These are phyloP conservation scores for Frankliniella intonsa DNA, from an alignment of 2,888 invertebrate species.

Conservation along the genomic window DNA sequence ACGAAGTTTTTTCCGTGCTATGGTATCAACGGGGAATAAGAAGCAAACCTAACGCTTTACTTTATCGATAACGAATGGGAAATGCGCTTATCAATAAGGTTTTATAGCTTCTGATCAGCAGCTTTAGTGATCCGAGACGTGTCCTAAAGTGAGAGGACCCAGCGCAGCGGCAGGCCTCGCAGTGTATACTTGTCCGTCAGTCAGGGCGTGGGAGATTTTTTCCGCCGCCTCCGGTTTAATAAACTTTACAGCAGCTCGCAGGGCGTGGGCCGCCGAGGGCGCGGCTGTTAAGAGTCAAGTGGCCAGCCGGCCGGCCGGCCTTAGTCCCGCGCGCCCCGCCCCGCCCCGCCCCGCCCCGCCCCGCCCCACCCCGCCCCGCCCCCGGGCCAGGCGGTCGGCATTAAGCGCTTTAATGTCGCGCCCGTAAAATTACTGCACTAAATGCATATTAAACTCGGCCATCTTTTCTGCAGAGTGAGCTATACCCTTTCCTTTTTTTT, in stretches of 20 bases:
- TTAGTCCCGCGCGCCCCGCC: neutral
- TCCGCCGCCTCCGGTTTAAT: neutral
- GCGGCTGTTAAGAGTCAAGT: neutral
- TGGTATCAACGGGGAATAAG: too few relatives aligned
- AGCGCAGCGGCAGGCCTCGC: too few relatives aligned
- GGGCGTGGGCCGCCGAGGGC: neutral
- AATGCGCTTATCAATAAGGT: too few relatives aligned
- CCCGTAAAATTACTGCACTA: constrained; percentile 20
- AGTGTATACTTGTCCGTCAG: too few relatives aligned
- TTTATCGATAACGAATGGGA: too few relatives aligned
- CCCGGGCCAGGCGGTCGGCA: neutral
- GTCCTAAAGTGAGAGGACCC: too few relatives aligned
- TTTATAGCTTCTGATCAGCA: too few relatives aligned
- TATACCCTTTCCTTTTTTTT: too few relatives aligned
- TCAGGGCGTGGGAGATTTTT: neutral
- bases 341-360: neutral
- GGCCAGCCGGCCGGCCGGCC: neutral
- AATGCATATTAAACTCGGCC: constrained; percentile 25
- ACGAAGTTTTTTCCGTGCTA: too few relatives aligned
- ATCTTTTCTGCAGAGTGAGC: neutral
- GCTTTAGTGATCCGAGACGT: too few relatives aligned
- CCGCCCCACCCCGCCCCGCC: neutral
- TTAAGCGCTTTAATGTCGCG: constrained; percentile 9
- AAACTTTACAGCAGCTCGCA: neutral
- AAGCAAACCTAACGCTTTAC: too few relatives aligned